Percentiles rank a stretch among this genome's conserved stretches.
Conservation (phyloP, 2,888 invertebrate genomes). For the Hypercompe scribonia region DNA sequence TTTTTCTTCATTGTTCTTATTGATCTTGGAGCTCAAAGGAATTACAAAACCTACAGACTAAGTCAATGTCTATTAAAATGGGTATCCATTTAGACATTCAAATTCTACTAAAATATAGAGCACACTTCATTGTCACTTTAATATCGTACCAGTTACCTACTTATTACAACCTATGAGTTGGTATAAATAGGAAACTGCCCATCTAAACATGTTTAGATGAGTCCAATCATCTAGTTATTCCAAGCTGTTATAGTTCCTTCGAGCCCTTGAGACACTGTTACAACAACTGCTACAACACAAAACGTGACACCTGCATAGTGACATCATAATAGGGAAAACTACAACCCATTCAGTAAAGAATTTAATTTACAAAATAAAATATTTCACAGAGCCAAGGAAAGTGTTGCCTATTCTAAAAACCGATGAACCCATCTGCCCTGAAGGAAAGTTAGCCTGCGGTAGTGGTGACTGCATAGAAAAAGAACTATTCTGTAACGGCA, state of each 20-base stretch:
- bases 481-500: conserved; percentile 97
- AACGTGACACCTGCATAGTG: conserved; percentile 57
- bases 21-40: conserved; percentile 32
- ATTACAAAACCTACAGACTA: conserved; percentile 2
- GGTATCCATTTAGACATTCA: not conserved
- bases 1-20: conserved; percentile 62
- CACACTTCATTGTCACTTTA: not conserved
- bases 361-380: conserved; percentile 22
- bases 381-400: conserved; percentile 94
- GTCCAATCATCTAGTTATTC: not conserved
- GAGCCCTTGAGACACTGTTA: conserved; percentile 61
- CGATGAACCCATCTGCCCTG: conserved; percentile 96
- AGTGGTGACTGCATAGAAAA: conserved; percentile 97
- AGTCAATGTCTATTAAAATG: not conserved
- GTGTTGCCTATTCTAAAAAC: conserved; percentile 95
- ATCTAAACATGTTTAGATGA: not conserved
- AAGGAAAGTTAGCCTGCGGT: conserved; percentile 96
- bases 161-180: not conserved
- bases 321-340: conserved; percentile 25
- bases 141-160: not conserved
- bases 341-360: conserved; percentile 22
- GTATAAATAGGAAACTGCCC: too few species aligned
- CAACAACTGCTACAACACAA: conserved; percentile 65
- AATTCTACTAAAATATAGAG: not conserved
- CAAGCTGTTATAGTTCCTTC: conserved; percentile 2